phyloP scores from a whole-genome alignment of 2,888 invertebrate species.

The Cerastis leucographa region DNA sequence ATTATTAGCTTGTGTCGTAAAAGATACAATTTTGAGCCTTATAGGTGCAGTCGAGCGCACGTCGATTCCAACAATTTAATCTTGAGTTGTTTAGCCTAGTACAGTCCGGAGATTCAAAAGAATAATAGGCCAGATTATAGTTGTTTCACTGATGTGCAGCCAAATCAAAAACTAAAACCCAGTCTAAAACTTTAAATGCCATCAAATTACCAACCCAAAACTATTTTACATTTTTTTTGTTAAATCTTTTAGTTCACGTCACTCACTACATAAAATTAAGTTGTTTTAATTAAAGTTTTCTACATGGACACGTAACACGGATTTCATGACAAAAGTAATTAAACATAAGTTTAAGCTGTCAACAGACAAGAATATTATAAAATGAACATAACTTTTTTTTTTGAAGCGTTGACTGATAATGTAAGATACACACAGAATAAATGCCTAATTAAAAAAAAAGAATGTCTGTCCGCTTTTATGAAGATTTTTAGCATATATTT shows the following conservation, averaged over 20 bases:
- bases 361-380: conserved; percentile 38
- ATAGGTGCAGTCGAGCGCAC: too few relatives aligned
- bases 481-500: conserved; percentile 28
- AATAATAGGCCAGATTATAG: background rate
- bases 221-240: background rate
- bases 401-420: conserved; percentile 29
- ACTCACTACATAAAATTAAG: conserved; percentile 8
- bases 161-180: too few relatives aligned
- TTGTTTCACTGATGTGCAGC: background rate
- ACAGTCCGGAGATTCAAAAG: background rate
- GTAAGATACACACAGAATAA: conserved; percentile 17
- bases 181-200: background rate
- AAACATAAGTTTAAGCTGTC: conserved; percentile 49
- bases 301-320: conserved; percentile 28
- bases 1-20: background rate
- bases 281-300: conserved; percentile 22
- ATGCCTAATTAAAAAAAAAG: conserved; percentile 25
- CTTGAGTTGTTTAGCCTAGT: background rate
- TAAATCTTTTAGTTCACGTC: background rate
- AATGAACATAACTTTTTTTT: conserved; percentile 25
- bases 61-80: background rate
- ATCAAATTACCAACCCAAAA: background rate
- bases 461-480: conserved; percentile 3
- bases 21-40: background rate
- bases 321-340: conserved; percentile 55